phyloP scores from a whole-genome alignment of 2,113 vertebrate genomes.

The Phocoena phocoena region DNA sequence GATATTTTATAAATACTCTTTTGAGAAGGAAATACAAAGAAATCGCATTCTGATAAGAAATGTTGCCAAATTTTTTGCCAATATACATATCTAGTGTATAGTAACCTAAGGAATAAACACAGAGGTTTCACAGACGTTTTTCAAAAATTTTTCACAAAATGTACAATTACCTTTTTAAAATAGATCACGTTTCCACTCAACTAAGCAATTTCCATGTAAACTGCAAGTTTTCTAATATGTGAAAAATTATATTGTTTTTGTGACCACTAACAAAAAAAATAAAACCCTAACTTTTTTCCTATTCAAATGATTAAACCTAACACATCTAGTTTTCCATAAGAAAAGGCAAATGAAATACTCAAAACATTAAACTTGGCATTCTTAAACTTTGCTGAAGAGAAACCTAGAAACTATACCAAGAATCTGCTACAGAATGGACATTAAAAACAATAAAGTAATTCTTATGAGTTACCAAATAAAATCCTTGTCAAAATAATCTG shows the following conservation, averaged over 20 bases:
- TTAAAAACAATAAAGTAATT: neutral
- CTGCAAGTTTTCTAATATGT: neutral
- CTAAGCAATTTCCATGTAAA: neutral
- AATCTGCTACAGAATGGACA: neutral
- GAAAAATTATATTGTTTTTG: neutral
- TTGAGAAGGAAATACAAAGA: neutral
- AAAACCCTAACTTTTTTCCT: neutral
- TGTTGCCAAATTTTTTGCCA: neutral
- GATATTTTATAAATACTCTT: neutral
- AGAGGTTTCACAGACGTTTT: neutral
- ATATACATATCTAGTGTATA: neutral
- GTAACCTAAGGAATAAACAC: neutral
- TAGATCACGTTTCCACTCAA: neutral
- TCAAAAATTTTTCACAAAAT: neutral
- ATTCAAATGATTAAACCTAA: neutral
- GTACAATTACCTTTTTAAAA: conserved; percentile 16
- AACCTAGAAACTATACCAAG: conserved; percentile 18
- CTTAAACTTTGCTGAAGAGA: neutral
- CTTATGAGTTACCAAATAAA: neutral
- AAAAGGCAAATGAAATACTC: conserved; percentile 38
- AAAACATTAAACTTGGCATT: neutral
- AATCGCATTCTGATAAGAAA: neutral
- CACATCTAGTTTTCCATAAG: neutral
- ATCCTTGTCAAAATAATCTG: neutral
- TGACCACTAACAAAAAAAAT: neutral